Conservation (phyloP, 2,797 vertebrate species). For the Anguilla anguilla region DNA sequence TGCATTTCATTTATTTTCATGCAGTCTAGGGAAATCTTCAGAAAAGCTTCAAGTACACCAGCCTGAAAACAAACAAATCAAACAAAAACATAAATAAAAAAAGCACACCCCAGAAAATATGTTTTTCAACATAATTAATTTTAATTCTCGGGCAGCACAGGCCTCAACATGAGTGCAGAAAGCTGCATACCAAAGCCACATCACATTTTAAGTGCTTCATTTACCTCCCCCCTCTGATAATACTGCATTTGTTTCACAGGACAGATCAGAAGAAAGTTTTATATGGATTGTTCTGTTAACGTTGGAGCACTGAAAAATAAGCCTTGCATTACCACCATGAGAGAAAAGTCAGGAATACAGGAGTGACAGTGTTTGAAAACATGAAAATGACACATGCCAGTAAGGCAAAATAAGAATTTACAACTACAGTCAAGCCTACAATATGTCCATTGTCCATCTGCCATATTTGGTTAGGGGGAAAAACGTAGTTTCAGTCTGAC, state of each 20-base stretch:
- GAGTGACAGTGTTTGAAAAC: neutral
- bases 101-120: neutral
- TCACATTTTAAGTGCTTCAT: neutral
- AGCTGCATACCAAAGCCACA: neutral
- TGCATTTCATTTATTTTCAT: neutral
- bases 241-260: neutral
- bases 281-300: neutral
- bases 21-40: neutral
- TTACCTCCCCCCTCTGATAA: neutral
- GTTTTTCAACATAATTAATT: slow-evolving; percentile 12
- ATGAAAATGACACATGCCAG: neutral
- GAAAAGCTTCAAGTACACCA: neutral
- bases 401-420: neutral
- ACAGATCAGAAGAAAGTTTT: neutral
- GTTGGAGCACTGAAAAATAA: neutral
- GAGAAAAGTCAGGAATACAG: slow-evolving; percentile 10
- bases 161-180: neutral
- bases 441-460: neutral
- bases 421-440: neutral
- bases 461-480: neutral
- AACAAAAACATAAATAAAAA: neutral
- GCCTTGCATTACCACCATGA: neutral
- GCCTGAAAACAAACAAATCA: neutral
- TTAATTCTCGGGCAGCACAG: slow-evolving; percentile 16
- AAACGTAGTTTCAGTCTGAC: neutral